Evolutionary conservation across 2,797 vertebrate species (phyloP), one percentile per base, ranked within the genome.

Genomic region (Phataginus tricuspis): DNA sequence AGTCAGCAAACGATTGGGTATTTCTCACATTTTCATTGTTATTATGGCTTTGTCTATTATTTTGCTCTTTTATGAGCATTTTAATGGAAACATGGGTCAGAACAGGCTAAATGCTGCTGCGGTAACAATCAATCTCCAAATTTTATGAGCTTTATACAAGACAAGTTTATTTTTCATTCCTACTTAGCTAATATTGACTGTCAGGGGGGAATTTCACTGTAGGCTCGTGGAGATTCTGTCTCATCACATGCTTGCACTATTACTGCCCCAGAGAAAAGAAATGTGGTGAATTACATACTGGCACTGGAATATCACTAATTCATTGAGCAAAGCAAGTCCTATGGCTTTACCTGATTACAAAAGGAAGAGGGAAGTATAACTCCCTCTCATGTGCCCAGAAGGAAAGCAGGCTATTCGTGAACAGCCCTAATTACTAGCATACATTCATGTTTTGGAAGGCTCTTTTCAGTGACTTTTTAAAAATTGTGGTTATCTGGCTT

Each of bases 61-160:
- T 95, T 93, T 64, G 9, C 29, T 90, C 55, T 95, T 94, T 97
- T 71, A 57, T 57, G 27, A 94, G 19, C 68, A 94, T 96, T 94
- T 91, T 93, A 90, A 84, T 93, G 37, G 57, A 87, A 93, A 82
- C 29, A 53, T 39, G 25, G 29, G 5, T 90, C 34, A 91, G 29
- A 18, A 75, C 82, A 92, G 42, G 16, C 51, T 77, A 95, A 82
- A 10, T 79, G 83, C 84, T 86, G n/a, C 14, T 72, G 23, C 14
- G 75, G 34, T 68, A 87, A 85, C 29, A 77, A 57, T 72, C 25
- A 66, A 7, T 37, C 18, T n/a, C n/a, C n/a, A 92, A 37, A 77
- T 92, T 94, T 96, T 63, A 90, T 42, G n/a, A 69, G 6, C 7
- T 86, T 86, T 84, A 27, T 83, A 66, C 2, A n/a, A 79, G 51